phyloP scores from a whole-genome alignment of 2,888 invertebrate genomes.

The Nasonia oneida region DNA sequence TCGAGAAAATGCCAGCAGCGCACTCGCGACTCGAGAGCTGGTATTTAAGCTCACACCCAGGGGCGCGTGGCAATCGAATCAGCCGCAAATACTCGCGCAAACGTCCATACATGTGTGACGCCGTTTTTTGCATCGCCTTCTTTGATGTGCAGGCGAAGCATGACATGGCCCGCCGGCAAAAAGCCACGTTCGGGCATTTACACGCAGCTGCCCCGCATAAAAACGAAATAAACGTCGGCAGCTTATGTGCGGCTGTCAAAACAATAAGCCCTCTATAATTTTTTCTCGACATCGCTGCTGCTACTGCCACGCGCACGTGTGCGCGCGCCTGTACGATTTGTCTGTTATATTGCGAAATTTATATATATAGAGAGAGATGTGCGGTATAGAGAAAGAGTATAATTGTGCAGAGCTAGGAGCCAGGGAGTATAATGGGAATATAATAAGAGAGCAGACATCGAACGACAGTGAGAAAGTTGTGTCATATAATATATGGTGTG shows the following conservation, averaged over 20 bases:
- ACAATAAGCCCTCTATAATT: not conserved
- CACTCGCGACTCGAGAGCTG: not conserved
- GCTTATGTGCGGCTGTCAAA: constrained; percentile 27
- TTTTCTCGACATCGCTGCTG: not conserved
- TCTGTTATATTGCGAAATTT: not conserved
- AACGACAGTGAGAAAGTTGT: too few species aligned
- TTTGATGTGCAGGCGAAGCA: too few species aligned
- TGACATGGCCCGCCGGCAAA: not conserved
- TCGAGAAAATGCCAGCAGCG: not conserved
- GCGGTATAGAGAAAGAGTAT: too few species aligned
- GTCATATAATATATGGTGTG: too few species aligned
- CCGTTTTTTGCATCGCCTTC: too few species aligned
- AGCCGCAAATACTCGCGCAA: not conserved
- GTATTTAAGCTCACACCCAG: not conserved
- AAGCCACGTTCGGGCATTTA: not conserved
- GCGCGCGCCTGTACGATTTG: not conserved
- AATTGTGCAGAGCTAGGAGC: too few species aligned
- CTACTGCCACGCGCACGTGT: constrained; percentile 33
- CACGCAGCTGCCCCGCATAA: not conserved
- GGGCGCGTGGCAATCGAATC: not conserved
- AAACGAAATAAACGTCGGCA: constrained; percentile 13
- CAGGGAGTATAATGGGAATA: too few species aligned
- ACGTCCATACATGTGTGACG: not conserved
- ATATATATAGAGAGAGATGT: too few species aligned
- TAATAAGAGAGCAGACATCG: too few species aligned